Evolutionary conservation across 2,888 invertebrate species (phyloP), one percentile per base, ranked within the genome.

Genomic region (Cybosia mesomella): DNA sequence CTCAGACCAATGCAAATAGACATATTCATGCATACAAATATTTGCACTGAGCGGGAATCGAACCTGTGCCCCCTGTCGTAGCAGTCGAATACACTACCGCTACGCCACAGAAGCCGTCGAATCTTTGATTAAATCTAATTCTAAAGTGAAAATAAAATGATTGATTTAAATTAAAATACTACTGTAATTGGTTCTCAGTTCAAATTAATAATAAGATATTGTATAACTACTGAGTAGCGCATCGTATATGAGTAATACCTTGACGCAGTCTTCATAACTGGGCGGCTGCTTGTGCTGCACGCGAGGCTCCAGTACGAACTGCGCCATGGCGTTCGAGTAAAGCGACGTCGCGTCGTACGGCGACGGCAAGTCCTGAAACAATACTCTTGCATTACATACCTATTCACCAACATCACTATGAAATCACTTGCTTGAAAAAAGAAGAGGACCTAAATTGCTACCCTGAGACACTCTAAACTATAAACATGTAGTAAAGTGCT

Each of bases 231-330:
- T 55, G 36, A 36, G n/a, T 34, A 36, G 18, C 7, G 11, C 36
- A 34, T 59, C 43, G 32, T 65, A 18, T 67, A 15, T 28, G 60
- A 67, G 49, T 67, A 64, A 65, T 88, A 96, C 96, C 95, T 98
- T 98, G 91, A 98, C 97, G 89, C 98, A 98, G 91, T 98, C 98
- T 89, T 98, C 98, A 94, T 98, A 98, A 86, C 98, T 97, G 74
- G 98, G 98, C 76, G 98, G 98, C 89, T 98, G 98, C 87, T 97
- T 98, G 91, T 95, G 96, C 81, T 92, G 95, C 77, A 95, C 90
- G 71, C 94, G 90, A 87, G 94, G 90, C 89, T 95, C 90, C 91
- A 96, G 90, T 95, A 96, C 96, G 89, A 96, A 96, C 91, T 96
- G 95, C 83, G 97, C 97, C 96, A 97, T 96, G 86, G 97, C 96